Base-by-base conservation (phyloP, 2,888 invertebrate genomes). In the Hydrotaea diabolus region DNA sequence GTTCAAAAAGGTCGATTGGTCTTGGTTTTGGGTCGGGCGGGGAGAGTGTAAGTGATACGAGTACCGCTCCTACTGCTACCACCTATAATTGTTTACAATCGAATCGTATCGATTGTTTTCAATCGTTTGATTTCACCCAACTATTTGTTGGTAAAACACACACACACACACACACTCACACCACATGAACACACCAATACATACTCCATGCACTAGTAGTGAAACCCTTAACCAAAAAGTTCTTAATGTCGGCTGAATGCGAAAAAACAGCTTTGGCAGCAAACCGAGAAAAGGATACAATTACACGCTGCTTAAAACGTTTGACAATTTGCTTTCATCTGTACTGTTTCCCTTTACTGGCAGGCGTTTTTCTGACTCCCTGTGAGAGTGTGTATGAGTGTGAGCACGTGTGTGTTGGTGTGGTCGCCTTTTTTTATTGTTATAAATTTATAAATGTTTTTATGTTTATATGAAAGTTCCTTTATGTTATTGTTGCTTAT, bases 401-500 rank as follows among this genome's bases (percentile, higher is more conserved):
- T 69, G 39, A 71, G 39, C 9, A 31, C 31, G 39, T 39, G 9
- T 39, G 9, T n/a, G n/a, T n/a, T n/a, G 9, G 39, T 39, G 39
- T 11, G 55, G 11, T 39, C 66, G 17, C 43, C 46, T 46, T 46
- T 21, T 46, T 21, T 31, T 46, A 13, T 66, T 39, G 19, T 69
- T 23, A 23, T 69, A 31, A 46, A 69, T 69, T 69, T 59, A 59
- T 59, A 59, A 59, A 23, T 69, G 66, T 43, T 23, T 75, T 55
- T 59, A 17, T 39, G 62, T 43, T 23, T 75, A 66, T 59, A 17
- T 39, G 62, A 75, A 78, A 72, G 53, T 82, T 71, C 43, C 26
- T 64, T 82, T 66, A 26, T 69, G 46, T 26, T 46, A 82, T 82
- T 74, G 43, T n/a, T 72, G 64, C 23, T 39, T 55, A 72, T 46